phyloP scores from a whole-genome alignment of 2,113 vertebrate genomes.

The Cephalopterus ornatus region DNA sequence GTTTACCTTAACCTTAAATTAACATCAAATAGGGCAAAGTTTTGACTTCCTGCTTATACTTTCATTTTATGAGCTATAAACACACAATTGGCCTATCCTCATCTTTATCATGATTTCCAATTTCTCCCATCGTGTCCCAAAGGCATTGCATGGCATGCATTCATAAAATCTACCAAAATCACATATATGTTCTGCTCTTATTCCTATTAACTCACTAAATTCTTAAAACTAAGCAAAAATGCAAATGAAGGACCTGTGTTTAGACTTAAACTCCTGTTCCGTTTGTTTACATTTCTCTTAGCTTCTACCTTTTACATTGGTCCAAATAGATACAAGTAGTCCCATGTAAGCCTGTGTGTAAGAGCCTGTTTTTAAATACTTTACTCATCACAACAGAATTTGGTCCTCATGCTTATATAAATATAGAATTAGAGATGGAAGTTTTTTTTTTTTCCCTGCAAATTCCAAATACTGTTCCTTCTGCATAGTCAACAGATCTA shows the following conservation, averaged over 20 bases:
- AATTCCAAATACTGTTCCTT: neutral
- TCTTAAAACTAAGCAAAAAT: neutral
- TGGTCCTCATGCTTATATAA: neutral
- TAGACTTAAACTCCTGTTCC: neutral
- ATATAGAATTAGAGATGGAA: neutral
- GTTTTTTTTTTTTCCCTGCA: neutral
- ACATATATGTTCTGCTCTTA: neutral
- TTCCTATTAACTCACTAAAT: neutral
- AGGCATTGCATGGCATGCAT: neutral
- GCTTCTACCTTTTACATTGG: neutral
- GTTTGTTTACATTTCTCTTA: neutral
- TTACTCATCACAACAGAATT: neutral
- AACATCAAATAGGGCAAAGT: neutral
- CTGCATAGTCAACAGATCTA: neutral
- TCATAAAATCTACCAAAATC: neutral
- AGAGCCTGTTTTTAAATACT: neutral
- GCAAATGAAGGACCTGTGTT: neutral
- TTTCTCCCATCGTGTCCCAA: neutral
- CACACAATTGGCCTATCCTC: neutral
- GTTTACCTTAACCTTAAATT: neutral
- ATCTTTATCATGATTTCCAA: neutral
- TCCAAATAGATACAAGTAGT: neutral
- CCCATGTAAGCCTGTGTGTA: neutral
- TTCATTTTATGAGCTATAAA: neutral
- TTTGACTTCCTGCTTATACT: neutral